Evolutionary conservation across 2,888 invertebrate genomes (phyloP).

Genomic region (Hedya salicella): DNA sequence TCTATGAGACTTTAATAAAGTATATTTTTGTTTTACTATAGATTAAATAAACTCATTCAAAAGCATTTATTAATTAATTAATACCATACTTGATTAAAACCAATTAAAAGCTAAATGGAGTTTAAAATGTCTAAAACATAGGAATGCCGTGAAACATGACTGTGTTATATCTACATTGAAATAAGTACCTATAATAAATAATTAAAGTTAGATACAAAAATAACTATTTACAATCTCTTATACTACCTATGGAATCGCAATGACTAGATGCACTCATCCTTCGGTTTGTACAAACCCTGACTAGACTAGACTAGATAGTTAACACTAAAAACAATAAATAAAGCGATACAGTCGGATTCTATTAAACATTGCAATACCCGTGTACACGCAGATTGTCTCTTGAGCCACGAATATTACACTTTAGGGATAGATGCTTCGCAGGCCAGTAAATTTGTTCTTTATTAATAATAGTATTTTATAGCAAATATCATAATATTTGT

Average conservation of each 20-base stretch:
- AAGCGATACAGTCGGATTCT: conserved; percentile 50
- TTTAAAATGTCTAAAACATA: too few species aligned
- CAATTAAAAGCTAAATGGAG: too few species aligned
- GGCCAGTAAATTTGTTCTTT: not conserved
- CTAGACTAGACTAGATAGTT: conserved; percentile 46
- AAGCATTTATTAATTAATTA: too few species aligned
- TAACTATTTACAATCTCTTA: conserved; percentile 53
- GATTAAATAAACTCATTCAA: too few species aligned
- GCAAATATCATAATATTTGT: too few species aligned
- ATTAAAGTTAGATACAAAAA: conserved; percentile 41
- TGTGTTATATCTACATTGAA: conserved; percentile 3
- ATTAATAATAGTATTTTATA: too few species aligned
- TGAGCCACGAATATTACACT: too few species aligned
- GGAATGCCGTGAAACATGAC: not conserved
- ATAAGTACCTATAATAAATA: conserved; percentile 6
- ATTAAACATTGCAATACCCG: conserved; percentile 44
- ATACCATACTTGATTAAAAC: too few species aligned
- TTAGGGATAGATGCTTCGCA: not conserved
- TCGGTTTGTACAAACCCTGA: conserved; percentile 43
- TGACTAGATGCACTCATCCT: conserved; percentile 77
- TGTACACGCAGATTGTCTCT: too few species aligned
- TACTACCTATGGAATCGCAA: conserved; percentile 54
- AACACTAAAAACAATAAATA: conserved; percentile 43
- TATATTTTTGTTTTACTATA: too few species aligned
- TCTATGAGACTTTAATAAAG: too few species aligned